These are phyloP conservation scores for Lottia gigantea DNA, from an alignment of 2,888 invertebrate species.

Conservation along the genomic window DNA sequence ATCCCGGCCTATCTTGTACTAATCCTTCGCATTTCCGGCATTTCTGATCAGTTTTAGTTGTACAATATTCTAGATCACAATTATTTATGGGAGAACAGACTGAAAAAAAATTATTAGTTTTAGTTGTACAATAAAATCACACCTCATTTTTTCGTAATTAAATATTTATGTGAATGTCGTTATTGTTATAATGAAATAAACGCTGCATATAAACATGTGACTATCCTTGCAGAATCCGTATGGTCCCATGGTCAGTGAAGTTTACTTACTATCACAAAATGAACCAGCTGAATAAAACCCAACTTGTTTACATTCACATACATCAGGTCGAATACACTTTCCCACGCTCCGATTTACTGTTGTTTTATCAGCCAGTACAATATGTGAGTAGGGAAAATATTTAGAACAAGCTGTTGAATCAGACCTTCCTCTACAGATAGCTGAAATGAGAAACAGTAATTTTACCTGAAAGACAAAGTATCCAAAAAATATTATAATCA, in stretches of 20 bases:
- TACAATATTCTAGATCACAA: conserved; percentile 28
- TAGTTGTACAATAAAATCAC: too few relatives aligned
- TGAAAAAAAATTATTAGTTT: neutral
- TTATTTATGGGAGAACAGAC: conserved; percentile 27
- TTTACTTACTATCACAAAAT: conserved; percentile 33
- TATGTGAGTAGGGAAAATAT: conserved; percentile 22
- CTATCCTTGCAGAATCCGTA: too few relatives aligned
- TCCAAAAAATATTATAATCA: too few relatives aligned
- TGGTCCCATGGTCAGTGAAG: too few relatives aligned
- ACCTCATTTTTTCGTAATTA: too few relatives aligned
- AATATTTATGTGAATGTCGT: too few relatives aligned
- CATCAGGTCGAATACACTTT: conserved; percentile 26
- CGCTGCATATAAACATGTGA: too few relatives aligned
- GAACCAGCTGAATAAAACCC: conserved; percentile 33
- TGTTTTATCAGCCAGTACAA: conserved; percentile 4
- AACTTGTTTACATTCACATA: conserved; percentile 28
- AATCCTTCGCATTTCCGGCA: conserved; percentile 24
- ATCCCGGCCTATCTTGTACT: conserved; percentile 16
- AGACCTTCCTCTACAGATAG: conserved; percentile 19
- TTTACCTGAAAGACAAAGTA: too few relatives aligned
- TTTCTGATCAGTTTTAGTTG: conserved; percentile 18
- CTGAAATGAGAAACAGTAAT: too few relatives aligned
- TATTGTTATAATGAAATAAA: too few relatives aligned
- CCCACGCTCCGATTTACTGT: conserved; percentile 24
- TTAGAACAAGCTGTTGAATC: conserved; percentile 23